phyloP scores from a whole-genome alignment of 2,113 vertebrate species.

The Pteronura brasiliensis region DNA sequence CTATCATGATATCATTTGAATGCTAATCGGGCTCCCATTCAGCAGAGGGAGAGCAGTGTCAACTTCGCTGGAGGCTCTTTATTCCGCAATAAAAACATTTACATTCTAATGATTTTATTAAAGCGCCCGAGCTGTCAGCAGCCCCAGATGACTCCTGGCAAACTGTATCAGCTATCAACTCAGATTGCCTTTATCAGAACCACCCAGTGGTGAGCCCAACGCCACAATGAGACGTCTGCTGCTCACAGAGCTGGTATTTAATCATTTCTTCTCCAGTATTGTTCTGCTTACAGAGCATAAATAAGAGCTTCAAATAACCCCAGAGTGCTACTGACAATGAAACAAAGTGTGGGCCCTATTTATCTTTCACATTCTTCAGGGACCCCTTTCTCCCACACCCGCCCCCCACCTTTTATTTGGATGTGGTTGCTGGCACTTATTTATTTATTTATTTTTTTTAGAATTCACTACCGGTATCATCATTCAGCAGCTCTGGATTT shows the following conservation, averaged over 20 bases:
- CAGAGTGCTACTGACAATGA: conserved; percentile 97
- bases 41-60: conserved; percentile 91
- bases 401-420: conserved; percentile 79
- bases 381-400: conserved; percentile 71
- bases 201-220: conserved; percentile 94
- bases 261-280: conserved; percentile 97
- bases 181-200: conserved; percentile 98
- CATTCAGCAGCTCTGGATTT: conserved; percentile 89
- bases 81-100: conserved; percentile 99
- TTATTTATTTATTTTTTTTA: conserved; percentile 61
- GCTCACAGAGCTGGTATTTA: conserved; percentile 96
- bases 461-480: conserved; percentile 87
- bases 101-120: conserved; percentile 99
- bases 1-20: conserved; percentile 99
- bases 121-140: conserved; percentile 96
- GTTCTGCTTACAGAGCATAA: conserved; percentile 99
- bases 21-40: conserved; percentile 99
- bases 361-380: conserved; percentile 93
- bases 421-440: conserved; percentile 87
- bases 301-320: conserved; percentile 97
- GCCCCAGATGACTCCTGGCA: conserved; percentile 93
- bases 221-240: conserved; percentile 96
- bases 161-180: conserved; percentile 99
- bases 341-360: conserved; percentile 95
- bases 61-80: conserved; percentile 98